A percentile compares a stretch with the other conserved stretches of the same genome.
These are phyloP conservation scores for Heliothis subflexa DNA, from an alignment of 1,140 invertebrate genomes.

Conservation along the genomic window DNA sequence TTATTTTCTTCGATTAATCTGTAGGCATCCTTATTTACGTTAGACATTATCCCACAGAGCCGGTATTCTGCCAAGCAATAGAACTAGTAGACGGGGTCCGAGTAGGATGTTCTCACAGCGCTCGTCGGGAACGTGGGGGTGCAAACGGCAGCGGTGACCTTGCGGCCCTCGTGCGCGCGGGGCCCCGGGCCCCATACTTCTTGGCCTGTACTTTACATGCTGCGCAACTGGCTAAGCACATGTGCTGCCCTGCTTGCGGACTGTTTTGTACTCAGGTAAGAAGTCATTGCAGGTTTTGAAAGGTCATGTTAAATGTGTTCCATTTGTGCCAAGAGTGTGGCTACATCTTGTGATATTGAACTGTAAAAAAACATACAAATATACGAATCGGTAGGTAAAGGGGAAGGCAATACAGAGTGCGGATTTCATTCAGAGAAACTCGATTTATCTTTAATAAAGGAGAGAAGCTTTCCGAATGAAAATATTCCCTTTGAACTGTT, in stretches of 20 bases:
- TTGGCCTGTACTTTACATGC: slow-evolving; percentile 94
- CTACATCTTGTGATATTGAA: too few species aligned
- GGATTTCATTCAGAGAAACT: too few species aligned
- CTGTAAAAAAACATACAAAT: too few species aligned
- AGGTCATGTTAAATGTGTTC: too few species aligned
- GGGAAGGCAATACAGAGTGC: too few species aligned
- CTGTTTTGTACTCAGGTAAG: slow-evolving; percentile 95
- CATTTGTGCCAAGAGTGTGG: too few species aligned
- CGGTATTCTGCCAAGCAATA: slow-evolving; percentile 88
- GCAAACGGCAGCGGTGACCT: slow-evolving; percentile 47
- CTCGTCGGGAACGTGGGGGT: slow-evolving; percentile 87
- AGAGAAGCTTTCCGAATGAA: too few species aligned
- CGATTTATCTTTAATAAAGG: too few species aligned
- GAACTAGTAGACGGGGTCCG: slow-evolving; percentile 93
- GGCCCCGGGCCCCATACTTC: slow-evolving; percentile 93
- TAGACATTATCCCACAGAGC: slow-evolving; percentile 58
- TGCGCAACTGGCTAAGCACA: slow-evolving; percentile 92
- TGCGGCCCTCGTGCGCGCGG: slow-evolving; percentile 90
- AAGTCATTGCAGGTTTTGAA: background rate
- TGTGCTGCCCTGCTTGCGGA: slow-evolving; percentile 96
- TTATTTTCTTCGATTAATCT: too few species aligned
- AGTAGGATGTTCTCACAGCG: slow-evolving; percentile 93
- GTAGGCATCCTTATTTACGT: background rate
- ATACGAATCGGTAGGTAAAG: too few species aligned
- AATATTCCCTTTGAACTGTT: too few species aligned